Conservation (phyloP, 92 coral and sea anemone genomes). For the Epizoanthus ramosus region DNA sequence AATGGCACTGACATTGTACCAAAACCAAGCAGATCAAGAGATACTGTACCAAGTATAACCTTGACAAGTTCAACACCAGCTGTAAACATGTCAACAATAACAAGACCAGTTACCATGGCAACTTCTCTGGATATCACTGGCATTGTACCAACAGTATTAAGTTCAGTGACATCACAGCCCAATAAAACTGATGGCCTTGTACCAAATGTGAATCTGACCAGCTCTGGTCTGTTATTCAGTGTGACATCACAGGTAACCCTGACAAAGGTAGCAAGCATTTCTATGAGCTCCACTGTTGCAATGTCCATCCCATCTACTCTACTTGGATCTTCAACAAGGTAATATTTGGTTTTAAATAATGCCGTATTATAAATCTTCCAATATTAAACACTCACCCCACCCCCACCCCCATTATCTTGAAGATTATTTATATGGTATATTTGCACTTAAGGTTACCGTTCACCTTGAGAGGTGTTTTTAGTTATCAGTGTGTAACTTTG, state of each 20-base stretch:
- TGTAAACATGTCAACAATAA: background rate
- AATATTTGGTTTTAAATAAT: background rate
- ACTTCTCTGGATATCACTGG: background rate
- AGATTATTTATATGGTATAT: background rate
- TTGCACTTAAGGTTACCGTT: too few relatives aligned
- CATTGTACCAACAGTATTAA: background rate
- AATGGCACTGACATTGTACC: conserved; percentile 7
- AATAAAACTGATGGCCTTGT: conserved; percentile 10
- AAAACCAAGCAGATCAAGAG: background rate
- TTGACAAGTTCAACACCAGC: background rate
- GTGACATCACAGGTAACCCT: conserved; percentile 2
- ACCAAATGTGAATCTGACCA: background rate
- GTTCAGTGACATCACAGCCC: background rate
- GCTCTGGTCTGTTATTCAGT: background rate
- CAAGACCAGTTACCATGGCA: background rate
- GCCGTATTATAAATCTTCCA: background rate
- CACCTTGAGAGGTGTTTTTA: too few relatives aligned
- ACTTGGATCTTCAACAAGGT: conserved; percentile 13
- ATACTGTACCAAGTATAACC: background rate
- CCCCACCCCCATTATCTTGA: background rate
- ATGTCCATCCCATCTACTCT: background rate
- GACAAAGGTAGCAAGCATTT: background rate
- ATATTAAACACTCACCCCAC: background rate
- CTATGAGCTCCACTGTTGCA: background rate
- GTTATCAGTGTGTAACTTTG: too few relatives aligned